Percentiles rank a stretch among this genome's conserved stretches.
Conservation (phyloP, 2,113 vertebrate genomes). For the Hydrolagus affinis region DNA sequence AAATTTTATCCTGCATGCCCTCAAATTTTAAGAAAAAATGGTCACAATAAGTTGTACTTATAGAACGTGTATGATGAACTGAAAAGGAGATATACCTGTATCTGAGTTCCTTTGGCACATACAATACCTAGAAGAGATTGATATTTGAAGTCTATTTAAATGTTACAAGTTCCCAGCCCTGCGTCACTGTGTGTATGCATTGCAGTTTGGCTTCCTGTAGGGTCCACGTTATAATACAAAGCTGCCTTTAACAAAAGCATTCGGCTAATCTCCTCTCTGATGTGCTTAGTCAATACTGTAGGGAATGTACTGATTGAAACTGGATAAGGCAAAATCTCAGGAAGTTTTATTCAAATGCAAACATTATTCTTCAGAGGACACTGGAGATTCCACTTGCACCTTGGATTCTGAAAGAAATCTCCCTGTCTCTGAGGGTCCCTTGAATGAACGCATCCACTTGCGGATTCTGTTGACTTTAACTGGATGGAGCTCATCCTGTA, state of each 20-base stretch:
- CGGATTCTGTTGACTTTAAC: neutral
- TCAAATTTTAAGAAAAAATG: too few relatives aligned
- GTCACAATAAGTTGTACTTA: too few relatives aligned
- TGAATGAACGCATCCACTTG: neutral
- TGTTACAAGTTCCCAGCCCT: neutral
- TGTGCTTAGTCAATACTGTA: neutral
- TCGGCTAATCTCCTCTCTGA: conserved; percentile 13
- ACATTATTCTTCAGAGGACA: neutral
- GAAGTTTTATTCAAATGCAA: neutral
- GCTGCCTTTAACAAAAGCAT: neutral
- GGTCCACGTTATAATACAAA: neutral
- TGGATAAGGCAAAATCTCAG: conserved; percentile 2
- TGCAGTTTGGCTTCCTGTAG: neutral
- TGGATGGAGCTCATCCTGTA: neutral
- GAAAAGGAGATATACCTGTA: too few relatives aligned
- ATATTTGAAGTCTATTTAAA: too few relatives aligned
- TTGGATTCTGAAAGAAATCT: neutral
- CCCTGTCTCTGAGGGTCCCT: neutral
- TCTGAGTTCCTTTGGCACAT: too few relatives aligned
- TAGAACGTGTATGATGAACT: too few relatives aligned
- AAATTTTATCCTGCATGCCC: too few relatives aligned
- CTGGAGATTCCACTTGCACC: neutral
- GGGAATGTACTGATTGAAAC: neutral
- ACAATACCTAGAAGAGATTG: too few relatives aligned
- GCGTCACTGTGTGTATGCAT: neutral